Conservation (phyloP, 1,140 invertebrate genomes). For the Drosophila sp. region DNA sequence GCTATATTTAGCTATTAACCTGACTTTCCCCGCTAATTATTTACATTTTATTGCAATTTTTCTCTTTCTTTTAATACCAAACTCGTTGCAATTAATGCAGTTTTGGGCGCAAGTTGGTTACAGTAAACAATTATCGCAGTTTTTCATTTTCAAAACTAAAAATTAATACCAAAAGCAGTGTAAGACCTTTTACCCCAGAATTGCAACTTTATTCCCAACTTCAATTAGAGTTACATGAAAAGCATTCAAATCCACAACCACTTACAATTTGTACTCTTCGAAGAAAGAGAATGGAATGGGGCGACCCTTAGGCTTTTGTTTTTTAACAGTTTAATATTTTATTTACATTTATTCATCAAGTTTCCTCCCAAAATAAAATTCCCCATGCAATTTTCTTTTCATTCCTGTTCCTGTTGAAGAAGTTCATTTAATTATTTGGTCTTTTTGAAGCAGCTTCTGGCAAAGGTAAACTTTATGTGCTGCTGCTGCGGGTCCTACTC, state of each 20-base stretch:
- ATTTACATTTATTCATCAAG: slow-evolving; percentile 22
- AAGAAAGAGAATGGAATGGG: background rate
- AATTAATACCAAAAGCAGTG: too few relatives aligned
- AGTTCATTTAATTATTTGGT: slow-evolving; percentile 66
- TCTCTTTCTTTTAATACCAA: too few relatives aligned
- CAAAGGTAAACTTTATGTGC: slow-evolving; percentile 23
- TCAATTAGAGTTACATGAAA: background rate
- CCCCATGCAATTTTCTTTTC: background rate
- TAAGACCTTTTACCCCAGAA: too few relatives aligned
- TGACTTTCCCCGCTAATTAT: too few relatives aligned
- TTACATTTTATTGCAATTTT: too few relatives aligned
- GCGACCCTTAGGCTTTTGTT: background rate
- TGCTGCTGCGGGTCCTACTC: slow-evolving; percentile 52
- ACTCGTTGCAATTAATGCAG: too few relatives aligned
- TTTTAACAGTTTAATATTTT: slow-evolving; percentile 54
- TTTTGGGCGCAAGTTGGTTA: too few relatives aligned
- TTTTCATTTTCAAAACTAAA: too few relatives aligned
- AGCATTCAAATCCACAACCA: background rate
- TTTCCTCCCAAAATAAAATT: slow-evolving; percentile 3
- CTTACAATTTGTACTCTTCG: background rate
- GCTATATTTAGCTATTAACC: too few relatives aligned
- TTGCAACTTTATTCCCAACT: too few relatives aligned
- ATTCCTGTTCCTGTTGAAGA: slow-evolving; percentile 13
- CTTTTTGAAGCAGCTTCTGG: slow-evolving; percentile 45
- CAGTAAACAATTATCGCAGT: too few relatives aligned